phyloP scores from a whole-genome alignment of 2,113 vertebrate species.

The Trachemys scripta region DNA sequence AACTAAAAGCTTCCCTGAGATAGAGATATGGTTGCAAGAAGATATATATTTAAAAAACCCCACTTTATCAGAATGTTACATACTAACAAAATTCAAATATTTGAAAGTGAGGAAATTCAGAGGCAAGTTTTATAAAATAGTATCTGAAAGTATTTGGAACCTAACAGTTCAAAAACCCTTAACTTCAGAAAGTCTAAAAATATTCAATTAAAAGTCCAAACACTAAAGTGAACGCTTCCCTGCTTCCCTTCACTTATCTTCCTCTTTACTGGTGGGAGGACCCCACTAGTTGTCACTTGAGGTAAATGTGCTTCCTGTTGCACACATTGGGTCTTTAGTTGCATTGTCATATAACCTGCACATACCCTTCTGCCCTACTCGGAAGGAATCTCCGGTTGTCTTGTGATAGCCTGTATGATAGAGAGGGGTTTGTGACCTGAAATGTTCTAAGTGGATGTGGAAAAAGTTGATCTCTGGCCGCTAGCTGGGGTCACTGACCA shows the following conservation, averaged over 20 bases:
- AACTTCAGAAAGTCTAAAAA: background rate
- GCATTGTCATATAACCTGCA: background rate
- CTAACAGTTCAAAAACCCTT: background rate
- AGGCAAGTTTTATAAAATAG: background rate
- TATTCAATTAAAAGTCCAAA: background rate
- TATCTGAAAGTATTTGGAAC: background rate
- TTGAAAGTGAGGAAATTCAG: background rate
- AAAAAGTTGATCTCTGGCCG: background rate
- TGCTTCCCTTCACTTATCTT: background rate
- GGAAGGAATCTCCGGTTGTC: background rate
- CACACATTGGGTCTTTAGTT: background rate
- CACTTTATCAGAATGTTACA: background rate
- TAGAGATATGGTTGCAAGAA: accelerated
- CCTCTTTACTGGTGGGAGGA: background rate
- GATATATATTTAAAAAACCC: accelerated
- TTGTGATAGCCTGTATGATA: accelerated
- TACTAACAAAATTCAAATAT: background rate
- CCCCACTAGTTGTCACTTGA: background rate
- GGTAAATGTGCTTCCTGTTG: background rate
- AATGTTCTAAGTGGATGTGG: background rate
- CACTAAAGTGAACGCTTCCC: background rate
- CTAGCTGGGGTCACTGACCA: background rate
- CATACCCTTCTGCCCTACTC: background rate
- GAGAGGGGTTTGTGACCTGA: background rate
- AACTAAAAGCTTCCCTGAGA: background rate